A percentile compares a stretch with the other conserved stretches of the same genome.
Conservation (phyloP, 1,140 invertebrate species). For the Philaenus spumarius region DNA sequence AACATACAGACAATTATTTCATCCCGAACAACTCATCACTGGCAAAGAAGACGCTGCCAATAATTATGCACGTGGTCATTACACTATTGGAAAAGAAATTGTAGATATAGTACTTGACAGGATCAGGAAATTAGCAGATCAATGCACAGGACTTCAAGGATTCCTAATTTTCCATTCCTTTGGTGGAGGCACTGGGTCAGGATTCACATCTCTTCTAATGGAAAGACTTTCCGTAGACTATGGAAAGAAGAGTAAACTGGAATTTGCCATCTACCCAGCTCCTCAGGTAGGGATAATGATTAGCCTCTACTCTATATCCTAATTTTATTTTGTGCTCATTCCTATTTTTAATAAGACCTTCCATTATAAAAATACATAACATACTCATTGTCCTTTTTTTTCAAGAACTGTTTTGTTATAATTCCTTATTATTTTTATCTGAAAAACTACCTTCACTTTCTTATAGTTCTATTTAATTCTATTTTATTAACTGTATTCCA, state of each 20-base stretch:
- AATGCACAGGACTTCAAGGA: slow-evolving; percentile 73
- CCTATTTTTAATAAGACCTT: no score
- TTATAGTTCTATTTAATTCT: no score
- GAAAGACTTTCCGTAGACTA: slow-evolving; percentile 59
- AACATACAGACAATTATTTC: slow-evolving; percentile 53
- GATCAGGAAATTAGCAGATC: slow-evolving; percentile 66
- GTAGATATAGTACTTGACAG: slow-evolving; percentile 62
- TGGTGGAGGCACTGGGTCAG: slow-evolving; percentile 82
- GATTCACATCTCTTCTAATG: slow-evolving; percentile 61
- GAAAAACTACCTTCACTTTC: no score
- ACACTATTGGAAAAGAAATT: slow-evolving; percentile 71
- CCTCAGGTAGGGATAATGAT: slow-evolving; percentile 53
- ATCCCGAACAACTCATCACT: slow-evolving; percentile 54
- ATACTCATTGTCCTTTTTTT: no score
- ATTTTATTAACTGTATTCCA: no score
- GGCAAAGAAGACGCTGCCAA: slow-evolving; percentile 63
- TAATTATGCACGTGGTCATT: slow-evolving; percentile 60
- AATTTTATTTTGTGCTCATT: no score
- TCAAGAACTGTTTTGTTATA: no score
- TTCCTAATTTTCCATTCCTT: slow-evolving; percentile 84
- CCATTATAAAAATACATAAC: no score
- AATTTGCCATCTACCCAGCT: slow-evolving; percentile 63
- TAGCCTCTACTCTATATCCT: no score
- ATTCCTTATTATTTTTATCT: no score
- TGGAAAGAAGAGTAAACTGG: slow-evolving; percentile 61